Evolutionary conservation across 2,113 vertebrate genomes (phyloP), one percentile per base, ranked within the genome.

Genomic region (Saimiri boliviensis): DNA sequence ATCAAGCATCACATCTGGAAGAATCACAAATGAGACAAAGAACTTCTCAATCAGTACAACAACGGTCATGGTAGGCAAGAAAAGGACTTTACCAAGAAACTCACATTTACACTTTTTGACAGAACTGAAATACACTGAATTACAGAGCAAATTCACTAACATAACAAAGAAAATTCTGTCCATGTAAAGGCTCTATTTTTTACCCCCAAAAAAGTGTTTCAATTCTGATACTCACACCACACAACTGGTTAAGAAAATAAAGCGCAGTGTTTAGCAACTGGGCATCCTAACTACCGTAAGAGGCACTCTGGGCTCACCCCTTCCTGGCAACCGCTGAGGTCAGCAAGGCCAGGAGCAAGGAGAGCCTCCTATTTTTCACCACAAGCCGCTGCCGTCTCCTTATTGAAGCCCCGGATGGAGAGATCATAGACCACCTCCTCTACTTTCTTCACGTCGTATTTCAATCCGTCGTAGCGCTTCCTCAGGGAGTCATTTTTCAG

Each of bases 391-490:
- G 99, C 97, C 0, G 98, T 97, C 93, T 99, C 99, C 98, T 99
- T 99, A 93, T 98, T 99, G 96, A 99, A 99, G 93, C 99, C 99
- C 6, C 99, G 99, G 98, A 99, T 99, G 0, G 99, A 99, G 95
- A 99, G 97, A 94, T 99, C 99, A 0, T 99, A 99, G 89, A 99
- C 99, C 96, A 99, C 99, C 93, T 99, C 99, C 98, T 99, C 99
- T 0, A 99, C 99, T 96, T 99, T 99, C 99, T 99, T 99, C 98
- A 99, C 99, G 0, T 99, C 99, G 0, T 99, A 99, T 96, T 99
- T 99, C 76, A 99, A 99, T 97, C 99, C 99, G 3, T 99, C 99
- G 0, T 99, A 99, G 30, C 99, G 99, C 93, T 99, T 99, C 96
- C 99, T 98, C 95, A 99, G 98, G 3, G 99, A 99, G 98, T 99